A percentile compares a stretch with the other conserved stretches of the same genome.
Evolutionary conservation across 1,140 invertebrate genomes (phyloP).

Genomic region (Nilaparvata lugens): DNA sequence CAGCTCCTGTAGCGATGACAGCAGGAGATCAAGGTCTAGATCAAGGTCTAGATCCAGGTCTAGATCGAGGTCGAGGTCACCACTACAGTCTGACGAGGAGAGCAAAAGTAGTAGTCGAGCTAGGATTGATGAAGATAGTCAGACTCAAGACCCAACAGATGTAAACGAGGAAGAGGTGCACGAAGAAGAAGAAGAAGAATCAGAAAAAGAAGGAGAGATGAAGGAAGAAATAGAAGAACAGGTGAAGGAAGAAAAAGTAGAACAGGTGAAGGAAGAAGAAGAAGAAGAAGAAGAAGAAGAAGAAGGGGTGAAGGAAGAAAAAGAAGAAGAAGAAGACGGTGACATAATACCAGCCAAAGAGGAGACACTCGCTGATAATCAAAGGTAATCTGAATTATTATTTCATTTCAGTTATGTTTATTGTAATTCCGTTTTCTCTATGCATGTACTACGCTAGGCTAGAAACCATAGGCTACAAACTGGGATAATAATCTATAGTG

Average conservation of each 20-base stretch:
- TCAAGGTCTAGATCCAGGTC: not conserved
- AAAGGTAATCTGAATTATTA: too few species aligned
- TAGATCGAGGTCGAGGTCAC: too few species aligned
- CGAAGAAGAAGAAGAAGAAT: conserved; percentile 3
- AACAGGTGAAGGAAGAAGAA: not conserved
- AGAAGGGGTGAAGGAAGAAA: not conserved
- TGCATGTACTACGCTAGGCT: too few species aligned
- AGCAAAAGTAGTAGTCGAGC: not conserved
- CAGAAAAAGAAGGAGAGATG: not conserved
- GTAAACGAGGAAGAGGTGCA: not conserved
- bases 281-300: not conserved
- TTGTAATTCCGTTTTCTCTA: too few species aligned
- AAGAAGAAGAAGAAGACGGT: too few species aligned
- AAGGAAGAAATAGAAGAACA: not conserved
- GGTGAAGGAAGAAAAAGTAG: not conserved
- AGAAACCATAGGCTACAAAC: too few species aligned
- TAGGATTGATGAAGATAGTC: too few species aligned
- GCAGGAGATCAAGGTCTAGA: not conserved
- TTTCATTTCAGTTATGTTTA: too few species aligned
- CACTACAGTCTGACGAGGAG: not conserved
- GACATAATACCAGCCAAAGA: too few species aligned
- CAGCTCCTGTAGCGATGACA: not conserved
- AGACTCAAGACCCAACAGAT: too few species aligned
- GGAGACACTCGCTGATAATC: not conserved
- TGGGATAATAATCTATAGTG: too few species aligned